Base-by-base conservation (phyloP, 2,113 vertebrate species). In the Copsychus sechellarum region DNA sequence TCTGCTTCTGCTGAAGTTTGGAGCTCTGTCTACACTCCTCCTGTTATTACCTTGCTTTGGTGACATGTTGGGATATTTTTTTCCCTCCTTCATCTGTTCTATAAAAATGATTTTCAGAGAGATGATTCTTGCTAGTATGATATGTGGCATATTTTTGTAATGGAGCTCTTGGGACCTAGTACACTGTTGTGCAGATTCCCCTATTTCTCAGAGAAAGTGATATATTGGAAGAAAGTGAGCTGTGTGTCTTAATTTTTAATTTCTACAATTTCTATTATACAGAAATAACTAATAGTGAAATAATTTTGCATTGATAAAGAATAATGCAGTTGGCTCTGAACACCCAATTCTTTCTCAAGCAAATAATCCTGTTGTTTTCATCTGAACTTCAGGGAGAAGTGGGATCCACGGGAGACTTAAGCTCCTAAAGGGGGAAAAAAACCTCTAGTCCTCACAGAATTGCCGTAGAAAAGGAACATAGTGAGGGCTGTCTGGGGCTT, bases 191-290 rank as follows among this genome's bases (percentile, higher is more conserved):
- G 10, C 57, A 58, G 15, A 17, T 91, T 89, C 31, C 89, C 24
- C 43, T 25, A 48, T 64, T 87, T 65, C 33, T 79, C 9, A 38
- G 19, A 88, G 70, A 43, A 66, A 14, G 12, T 5, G 3, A 33
- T 23, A 20, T 13, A 17, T 78, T 81, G 60, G 40, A 74, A 89
- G 62, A 83, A 93, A 82, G 28, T 69, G 19, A 94, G 20, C n/a
- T 56, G 4, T 80, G 67, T 92, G 57, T 94, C 81, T 86, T 82
- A 56, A 57, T 88, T 94, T 94, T 84, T 73, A 8, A 40, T 92
- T 92, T 84, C 21, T 84, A 81, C 19, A 21, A 42, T 88, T 90
- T 93, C 74, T 74, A 3, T 89, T 76, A 78, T 71, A 29, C 53
- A 38, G 33, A 62, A 86, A 25, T 31, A 66, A 34, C 21, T 69